phyloP scores from a whole-genome alignment of 2,888 invertebrate genomes.

The Amphipyra tragopoginis region DNA sequence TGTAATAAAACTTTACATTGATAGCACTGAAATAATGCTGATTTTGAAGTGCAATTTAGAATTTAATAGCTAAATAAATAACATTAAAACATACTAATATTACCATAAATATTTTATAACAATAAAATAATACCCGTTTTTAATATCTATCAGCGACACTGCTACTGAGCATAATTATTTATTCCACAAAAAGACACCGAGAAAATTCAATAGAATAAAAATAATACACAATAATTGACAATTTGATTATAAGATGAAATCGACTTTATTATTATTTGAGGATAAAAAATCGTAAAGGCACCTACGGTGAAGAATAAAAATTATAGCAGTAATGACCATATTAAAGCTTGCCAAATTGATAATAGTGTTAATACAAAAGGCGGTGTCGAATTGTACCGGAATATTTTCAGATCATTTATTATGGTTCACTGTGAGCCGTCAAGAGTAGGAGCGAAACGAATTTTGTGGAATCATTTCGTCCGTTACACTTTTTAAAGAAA shows the following conservation, averaged over 20 bases:
- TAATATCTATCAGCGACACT: neutral
- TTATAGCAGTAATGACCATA: constrained; percentile 63
- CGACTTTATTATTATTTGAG: constrained; percentile 14
- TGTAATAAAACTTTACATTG: no score
- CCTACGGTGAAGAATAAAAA: constrained; percentile 32
- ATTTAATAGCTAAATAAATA: no score
- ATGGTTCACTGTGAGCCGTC: constrained; percentile 63
- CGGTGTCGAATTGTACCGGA: constrained; percentile 69
- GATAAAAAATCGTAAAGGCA: constrained; percentile 34
- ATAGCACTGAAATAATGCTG: no score
- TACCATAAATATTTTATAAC: no score
- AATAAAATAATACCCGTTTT: neutral
- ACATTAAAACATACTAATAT: no score
- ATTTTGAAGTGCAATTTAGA: no score
- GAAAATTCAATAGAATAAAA: constrained; percentile 4
- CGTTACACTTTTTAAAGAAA: constrained; percentile 53
- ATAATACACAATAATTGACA: constrained; percentile 11
- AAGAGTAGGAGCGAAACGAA: constrained; percentile 82
- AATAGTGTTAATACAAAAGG: constrained; percentile 83
- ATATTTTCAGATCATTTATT: constrained; percentile 84
- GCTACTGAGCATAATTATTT: neutral
- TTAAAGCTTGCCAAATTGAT: constrained; percentile 88
- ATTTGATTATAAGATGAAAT: constrained; percentile 41
- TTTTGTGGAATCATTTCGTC: constrained; percentile 65
- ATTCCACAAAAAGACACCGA: neutral